Evolutionary conservation across 2,888 invertebrate genomes (phyloP).

Genomic region (Toxonevra muliebris): DNA sequence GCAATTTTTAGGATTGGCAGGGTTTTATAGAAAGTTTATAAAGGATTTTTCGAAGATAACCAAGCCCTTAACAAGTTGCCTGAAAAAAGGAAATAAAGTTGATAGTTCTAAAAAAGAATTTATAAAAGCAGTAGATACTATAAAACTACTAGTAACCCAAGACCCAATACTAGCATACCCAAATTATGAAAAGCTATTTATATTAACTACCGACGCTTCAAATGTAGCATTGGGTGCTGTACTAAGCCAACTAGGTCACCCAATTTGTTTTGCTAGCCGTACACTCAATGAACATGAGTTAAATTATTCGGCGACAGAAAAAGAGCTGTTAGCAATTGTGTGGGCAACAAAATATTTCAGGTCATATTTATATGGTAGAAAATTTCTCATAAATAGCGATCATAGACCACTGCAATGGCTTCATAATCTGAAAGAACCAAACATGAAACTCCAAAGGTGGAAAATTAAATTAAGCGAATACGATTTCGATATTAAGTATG

Average conservation of each 20-base stretch:
- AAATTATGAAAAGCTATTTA: conserved; percentile 36
- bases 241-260: too few species aligned
- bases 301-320: conserved; percentile 35
- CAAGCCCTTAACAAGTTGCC: conserved; percentile 30
- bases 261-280: conserved; percentile 36
- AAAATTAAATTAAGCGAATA: conserved; percentile 29
- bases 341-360: too few species aligned
- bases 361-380: too few species aligned
- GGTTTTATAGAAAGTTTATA: not conserved
- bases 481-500: conserved; percentile 30
- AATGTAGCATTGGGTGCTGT: conserved; percentile 37
- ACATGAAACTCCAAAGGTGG: too few species aligned
- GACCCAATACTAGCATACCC: conserved; percentile 35
- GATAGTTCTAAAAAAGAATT: conserved; percentile 1
- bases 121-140: not conserved
- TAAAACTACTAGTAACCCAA: conserved; percentile 10
- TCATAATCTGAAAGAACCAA: too few species aligned
- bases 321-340: conserved; percentile 37
- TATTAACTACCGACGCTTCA: conserved; percentile 34
- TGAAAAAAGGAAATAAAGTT: conserved; percentile 2
- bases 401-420: too few species aligned
- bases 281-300: conserved; percentile 37
- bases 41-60: conserved; percentile 37
- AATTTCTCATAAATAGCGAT: too few species aligned
- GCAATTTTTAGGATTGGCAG: not conserved